Evolutionary conservation across 1,140 invertebrate species (phyloP), one percentile per base, ranked within the genome.

Genomic region (Heliconius eleuchia): DNA sequence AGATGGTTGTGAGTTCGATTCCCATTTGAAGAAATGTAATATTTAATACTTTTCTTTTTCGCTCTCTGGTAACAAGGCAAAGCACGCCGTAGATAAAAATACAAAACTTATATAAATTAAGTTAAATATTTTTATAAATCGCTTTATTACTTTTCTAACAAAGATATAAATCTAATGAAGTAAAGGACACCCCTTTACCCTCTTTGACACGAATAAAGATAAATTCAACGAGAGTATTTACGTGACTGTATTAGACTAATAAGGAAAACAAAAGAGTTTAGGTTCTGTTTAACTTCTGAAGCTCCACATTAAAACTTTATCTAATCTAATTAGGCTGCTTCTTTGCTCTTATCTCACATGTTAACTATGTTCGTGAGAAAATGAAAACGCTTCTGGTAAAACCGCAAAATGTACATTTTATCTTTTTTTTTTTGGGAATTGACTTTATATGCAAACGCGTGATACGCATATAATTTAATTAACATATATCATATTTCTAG

Each of bases 251-350:
- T 16, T 27, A 39, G 71, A 72, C 37, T 77, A 77, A 71, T 27
- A 42, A 71, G 39, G 39, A 46, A 46, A 50, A 71, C 70, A 77
- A 72, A 72, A 77, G 66, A 73, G 71, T 23, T 18, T 37, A 55
- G 23, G 6, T 66, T 23, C 23, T 55, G 50, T 72, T 52, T 72
- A 34, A 42, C 30, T 52, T 55, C 50, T 72, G 55, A 77, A 55
- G 19, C 27, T 77, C 16, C 18, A 23, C 30, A 74, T 74, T 60
- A 55, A 77, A 77, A 55, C 50, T 73, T 23, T 55, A 73, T n/a
- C 76, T 66, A 78, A 77, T 73, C 46, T 78, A 73, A 72, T 77
- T 72, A 52, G 16, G 27, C 23, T 66, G 60, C 23, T 66, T 30
- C 60, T 66, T 66, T 66, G 27, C 30, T 66, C 27, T 16, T 16